Percentiles rank a stretch among this genome's conserved stretches.
These are phyloP conservation scores for Pogona vitticeps DNA, from an alignment of 2,113 vertebrate species.

Conservation along the genomic window DNA sequence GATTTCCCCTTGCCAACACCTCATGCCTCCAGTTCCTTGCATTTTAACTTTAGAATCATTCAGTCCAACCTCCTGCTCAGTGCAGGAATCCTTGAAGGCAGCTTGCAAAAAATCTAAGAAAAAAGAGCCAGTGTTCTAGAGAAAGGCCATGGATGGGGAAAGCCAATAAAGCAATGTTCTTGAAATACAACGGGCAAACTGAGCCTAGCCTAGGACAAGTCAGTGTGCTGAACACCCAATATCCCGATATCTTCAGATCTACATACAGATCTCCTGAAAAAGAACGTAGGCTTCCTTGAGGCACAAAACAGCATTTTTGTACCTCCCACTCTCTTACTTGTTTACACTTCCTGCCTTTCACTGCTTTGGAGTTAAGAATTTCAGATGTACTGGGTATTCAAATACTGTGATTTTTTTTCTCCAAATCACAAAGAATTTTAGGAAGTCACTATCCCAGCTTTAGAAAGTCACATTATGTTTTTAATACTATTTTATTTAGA, in stretches of 20 bases:
- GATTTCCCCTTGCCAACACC: not conserved
- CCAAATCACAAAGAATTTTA: not conserved
- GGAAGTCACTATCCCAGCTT: not conserved
- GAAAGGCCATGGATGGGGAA: not conserved
- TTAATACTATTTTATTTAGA: not conserved
- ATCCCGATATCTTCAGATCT: not conserved
- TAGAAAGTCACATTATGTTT: no score
- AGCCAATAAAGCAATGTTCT: not conserved
- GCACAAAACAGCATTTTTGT: not conserved
- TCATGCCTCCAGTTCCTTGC: not conserved
- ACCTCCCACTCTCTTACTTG: no score
- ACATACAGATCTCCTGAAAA: no score
- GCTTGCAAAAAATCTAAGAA: not conserved
- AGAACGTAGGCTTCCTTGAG: not conserved
- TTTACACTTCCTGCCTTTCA: not conserved
- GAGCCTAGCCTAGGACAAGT: not conserved
- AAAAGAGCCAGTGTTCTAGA: not conserved
- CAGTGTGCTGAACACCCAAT: not conserved
- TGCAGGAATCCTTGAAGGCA: no score
- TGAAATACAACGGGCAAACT: not conserved
- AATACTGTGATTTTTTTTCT: no score
- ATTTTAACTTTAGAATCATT: not conserved
- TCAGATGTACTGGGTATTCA: no score
- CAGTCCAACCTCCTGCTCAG: no score
- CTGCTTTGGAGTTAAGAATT: no score